A percentile compares a stretch with the other conserved stretches of the same genome.
Evolutionary conservation across 1,140 invertebrate genomes (phyloP).

Genomic region (Drosophila lacertosa): DNA sequence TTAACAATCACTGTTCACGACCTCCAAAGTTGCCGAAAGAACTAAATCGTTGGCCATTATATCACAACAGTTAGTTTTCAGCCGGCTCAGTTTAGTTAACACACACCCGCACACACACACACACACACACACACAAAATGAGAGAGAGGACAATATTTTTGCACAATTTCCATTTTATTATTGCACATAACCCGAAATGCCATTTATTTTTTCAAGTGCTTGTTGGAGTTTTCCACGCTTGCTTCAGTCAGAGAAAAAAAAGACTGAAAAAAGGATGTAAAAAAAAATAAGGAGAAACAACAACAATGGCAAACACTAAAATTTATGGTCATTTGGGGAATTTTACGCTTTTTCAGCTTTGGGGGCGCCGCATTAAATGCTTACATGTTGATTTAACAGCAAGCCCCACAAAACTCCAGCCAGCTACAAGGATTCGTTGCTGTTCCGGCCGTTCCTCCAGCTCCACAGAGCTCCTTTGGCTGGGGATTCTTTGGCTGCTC

Average conservation of each 20-base stretch:
- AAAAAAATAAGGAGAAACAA: constrained; percentile 30
- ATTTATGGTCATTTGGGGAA: constrained; percentile 82
- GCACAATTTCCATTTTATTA: constrained; percentile 81
- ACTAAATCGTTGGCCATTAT: constrained; percentile 33
- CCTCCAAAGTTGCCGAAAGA: constrained; percentile 16
- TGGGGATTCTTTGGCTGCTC: too few species aligned
- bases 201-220: constrained; percentile 81
- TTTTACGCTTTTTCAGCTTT: constrained; percentile 81
- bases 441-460: neutral
- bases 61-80: constrained; percentile 5
- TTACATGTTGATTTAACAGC: constrained; percentile 82
- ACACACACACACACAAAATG: too few species aligned
- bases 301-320: constrained; percentile 66
- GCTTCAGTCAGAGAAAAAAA: constrained; percentile 14
- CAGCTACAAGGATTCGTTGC: constrained; percentile 37
- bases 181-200: constrained; percentile 79
- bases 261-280: neutral
- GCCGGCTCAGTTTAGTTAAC: constrained; percentile 15
- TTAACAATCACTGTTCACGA: constrained; percentile 24
- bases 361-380: constrained; percentile 77
- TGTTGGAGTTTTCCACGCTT: constrained; percentile 67
- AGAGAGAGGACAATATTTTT: constrained; percentile 64
- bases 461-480: neutral
- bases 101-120: constrained; percentile 1
- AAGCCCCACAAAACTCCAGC: constrained; percentile 10